Evolutionary conservation across 2,797 vertebrate species (phyloP), one percentile per base, ranked within the genome.

Genomic region (Falco concolor): DNA sequence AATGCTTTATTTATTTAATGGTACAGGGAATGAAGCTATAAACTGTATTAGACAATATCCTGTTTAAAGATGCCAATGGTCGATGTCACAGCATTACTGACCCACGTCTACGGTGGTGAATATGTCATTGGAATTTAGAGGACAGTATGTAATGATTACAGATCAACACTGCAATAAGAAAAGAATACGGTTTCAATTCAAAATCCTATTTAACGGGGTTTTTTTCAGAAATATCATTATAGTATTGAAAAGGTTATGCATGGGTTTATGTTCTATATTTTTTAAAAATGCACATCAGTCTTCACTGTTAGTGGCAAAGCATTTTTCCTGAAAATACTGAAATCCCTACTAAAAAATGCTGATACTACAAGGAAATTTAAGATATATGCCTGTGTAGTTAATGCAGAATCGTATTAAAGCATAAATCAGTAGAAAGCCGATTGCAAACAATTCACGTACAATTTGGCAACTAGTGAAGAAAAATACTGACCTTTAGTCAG

Each of bases 1-100:
- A 98, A 98, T 98, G 96, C 97, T 97, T 98, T 98, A 98, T 97
- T 98, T 98, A 98, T 97, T 97, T 95, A 97, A 97, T 94, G 96
- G 97, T 93, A 98, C 60, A 95, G 74, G 90, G 94, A 96, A 97
- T 95, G 93, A 97, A 97, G 93, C 93, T 95, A 96, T 87, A 90
- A 97, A 97, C 95, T 87, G 81, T 79, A 97, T 89, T 75, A 94
- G 96, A 97, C 94, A 96, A 97, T 96, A 97, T 97, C 90, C 94
- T 96, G 94, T 95, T 98, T 96, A 89, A 95, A 95, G 90, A 95
- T 93, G 86, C 77, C 83, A 94, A 25, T 95, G 96, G 97, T 83
- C 23, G 18, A 88, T 95, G 96, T 94, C 49, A 84, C 95, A 96
- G 92, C 84, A 86, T 36, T 88, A 42, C 81, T 97, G 92, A 96